Evolutionary conservation across 2,888 invertebrate genomes (phyloP), one percentile per base, ranked within the genome.

Genomic region (Nesidiocoris tenuis): DNA sequence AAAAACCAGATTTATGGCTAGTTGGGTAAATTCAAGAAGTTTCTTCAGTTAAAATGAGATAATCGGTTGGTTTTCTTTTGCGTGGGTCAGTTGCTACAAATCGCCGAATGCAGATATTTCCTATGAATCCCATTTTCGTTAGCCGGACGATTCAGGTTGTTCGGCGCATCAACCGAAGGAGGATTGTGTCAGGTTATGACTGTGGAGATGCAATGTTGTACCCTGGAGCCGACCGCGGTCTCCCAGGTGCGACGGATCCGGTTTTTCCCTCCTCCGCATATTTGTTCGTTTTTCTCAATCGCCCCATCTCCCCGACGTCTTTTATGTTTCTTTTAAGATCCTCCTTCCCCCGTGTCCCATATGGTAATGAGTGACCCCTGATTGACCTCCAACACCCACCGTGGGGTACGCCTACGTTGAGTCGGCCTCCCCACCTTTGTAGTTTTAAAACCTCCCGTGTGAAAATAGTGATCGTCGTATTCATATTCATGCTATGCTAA

Each of bases 341-440:
- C 39, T 39, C 39, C 39, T 12, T 39, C 12, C 39, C n/a, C n/a
- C n/a, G n/a, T n/a, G n/a, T 39, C 3, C 12, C 54, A n/a, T 67
- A 67, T 67, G 67, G 39, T 67, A 56, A 67, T 67, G 67, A 67
- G 56, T 67, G 67, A 67, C 67, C 67, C 39, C n/a, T 56, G 67
- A 67, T 55, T 67, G 67, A 67, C 54, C 67, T 56, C 67, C 54
- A 19, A 67, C 67, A 56, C 67, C 67, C 67, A 67, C 67, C 16
- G 23, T 7, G 21, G 1, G 7, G 16, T 67, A 22, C 67, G 21
- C 67, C 67, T 17, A 67, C 67, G 56, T 55, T 12, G 39, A 39
- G 67, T 22, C 39, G 17, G n/a, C 56, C 56, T 56, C 54, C 55
- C 21, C 16, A 54, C 56, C 39, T 39, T 39, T 39, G 39, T 39